Base-by-base conservation (phyloP, 2,797 vertebrate species). In the Pseudomugil gertrudae region DNA sequence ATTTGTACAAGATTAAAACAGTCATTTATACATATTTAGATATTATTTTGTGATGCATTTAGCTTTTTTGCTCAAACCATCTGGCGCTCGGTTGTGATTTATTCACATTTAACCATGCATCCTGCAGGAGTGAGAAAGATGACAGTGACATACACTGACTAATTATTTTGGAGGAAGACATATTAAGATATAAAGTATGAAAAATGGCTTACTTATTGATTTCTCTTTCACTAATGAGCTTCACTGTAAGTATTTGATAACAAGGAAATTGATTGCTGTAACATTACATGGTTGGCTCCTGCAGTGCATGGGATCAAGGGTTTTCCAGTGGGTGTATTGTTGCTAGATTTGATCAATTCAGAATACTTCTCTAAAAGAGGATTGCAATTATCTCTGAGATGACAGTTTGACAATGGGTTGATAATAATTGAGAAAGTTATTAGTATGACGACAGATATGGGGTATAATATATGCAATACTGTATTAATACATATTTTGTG, bases 171-270 rank as follows among this genome's bases (percentile, higher is more conserved):
- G 83, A 91, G 91, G 87, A 77, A 61, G 85, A 86, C 64, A 81
- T 73, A 88, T 90, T 79, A 84, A 83, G 84, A 89, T 83, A 88
- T 66, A 83, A 87, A 87, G 83, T 89, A 86, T 80, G 84, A 92
- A 82, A 84, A 79, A 69, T 87, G 83, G 58, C 80, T 71, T 61
- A 17, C 74, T 9, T 66, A 92, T 90, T 65, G 88, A 91, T 89
- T 85, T 51, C 8, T 76, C 78, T 68, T 47, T 83, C 80, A 89
- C 80, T 92, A 90, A 92, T 91, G 88, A 93, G 86, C 85, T 89
- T 86, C 76, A 70, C 63, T 62, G 71, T 76, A 76, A 88, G 91
- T 90, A 91, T 91, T 92, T 74, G 45, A 90, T 90, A 87, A 80
- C 89, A 85, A 84, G 76, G 73, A 56, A 84, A 91, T 90, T 76